Conservation (phyloP, 2,113 vertebrate species). For the Passerina amoena region DNA sequence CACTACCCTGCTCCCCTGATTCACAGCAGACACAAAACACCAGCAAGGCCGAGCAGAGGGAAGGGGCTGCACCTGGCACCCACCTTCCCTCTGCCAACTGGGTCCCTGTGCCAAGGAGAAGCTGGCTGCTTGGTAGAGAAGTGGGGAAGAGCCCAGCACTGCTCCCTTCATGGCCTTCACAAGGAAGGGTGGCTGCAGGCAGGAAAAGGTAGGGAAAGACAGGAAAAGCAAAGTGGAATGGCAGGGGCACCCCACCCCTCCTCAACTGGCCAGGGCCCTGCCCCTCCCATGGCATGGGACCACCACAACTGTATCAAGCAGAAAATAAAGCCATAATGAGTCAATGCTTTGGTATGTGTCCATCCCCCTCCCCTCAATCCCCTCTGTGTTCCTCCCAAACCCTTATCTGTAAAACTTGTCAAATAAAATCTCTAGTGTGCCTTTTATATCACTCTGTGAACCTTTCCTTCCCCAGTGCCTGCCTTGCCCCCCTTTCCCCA, state of each 20-base stretch:
- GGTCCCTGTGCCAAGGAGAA: neutral
- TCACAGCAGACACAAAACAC: neutral
- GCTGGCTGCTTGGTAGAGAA: neutral
- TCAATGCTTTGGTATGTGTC: conserved; percentile 65
- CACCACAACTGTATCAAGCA: neutral
- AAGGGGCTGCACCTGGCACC: neutral
- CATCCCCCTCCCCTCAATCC: neutral
- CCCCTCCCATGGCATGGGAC: neutral
- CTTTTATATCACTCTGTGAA: neutral
- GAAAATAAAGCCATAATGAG: conserved; percentile 65
- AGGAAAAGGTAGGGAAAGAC: neutral
- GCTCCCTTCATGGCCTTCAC: neutral
- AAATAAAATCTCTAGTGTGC: neutral
- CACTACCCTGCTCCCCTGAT: neutral
- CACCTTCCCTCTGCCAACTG: neutral
- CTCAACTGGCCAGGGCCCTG: neutral
- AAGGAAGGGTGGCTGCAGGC: conserved; percentile 8
- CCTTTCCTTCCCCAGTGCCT: neutral
- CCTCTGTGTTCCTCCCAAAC: neutral
- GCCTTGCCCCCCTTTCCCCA: neutral
- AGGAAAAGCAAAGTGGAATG: neutral
- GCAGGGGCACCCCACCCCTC: neutral
- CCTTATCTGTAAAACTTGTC: neutral
- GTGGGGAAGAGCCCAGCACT: neutral
- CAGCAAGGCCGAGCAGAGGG: neutral